A percentile compares a stretch with the other conserved stretches of the same genome.
These are phyloP conservation scores for Chesias legatella DNA, from an alignment of 2,888 invertebrate species.

Conservation along the genomic window DNA sequence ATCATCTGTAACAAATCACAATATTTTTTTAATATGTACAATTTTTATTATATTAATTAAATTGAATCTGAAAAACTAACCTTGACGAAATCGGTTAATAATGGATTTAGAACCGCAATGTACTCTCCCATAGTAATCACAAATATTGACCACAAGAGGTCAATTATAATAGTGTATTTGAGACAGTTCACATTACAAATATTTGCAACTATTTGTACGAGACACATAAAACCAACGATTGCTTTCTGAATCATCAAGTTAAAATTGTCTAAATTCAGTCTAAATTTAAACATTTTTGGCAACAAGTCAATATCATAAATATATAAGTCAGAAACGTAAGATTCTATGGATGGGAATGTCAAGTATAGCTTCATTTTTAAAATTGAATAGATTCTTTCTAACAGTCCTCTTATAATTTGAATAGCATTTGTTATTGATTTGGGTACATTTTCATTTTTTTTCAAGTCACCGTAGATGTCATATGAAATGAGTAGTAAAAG, in stretches of 20 bases:
- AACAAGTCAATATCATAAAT: constrained; percentile 41
- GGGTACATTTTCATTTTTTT: constrained; percentile 54
- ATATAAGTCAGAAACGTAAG: constrained; percentile 51
- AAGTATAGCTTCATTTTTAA: constrained; percentile 62
- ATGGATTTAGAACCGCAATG: constrained; percentile 42
- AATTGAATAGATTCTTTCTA: constrained; percentile 61
- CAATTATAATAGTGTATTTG: constrained; percentile 57
- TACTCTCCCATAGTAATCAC: constrained; percentile 49
- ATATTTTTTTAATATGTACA: constrained; percentile 5
- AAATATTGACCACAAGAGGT: constrained; percentile 64
- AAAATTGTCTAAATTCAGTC: constrained; percentile 41
- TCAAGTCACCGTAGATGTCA: constrained; percentile 55
- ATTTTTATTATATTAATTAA: neutral
- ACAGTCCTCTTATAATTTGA: constrained; percentile 50
- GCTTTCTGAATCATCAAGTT: constrained; percentile 56
- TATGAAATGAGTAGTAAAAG: constrained; percentile 54
- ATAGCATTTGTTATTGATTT: constrained; percentile 56
- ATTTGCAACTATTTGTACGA: constrained; percentile 65
- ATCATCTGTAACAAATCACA: constrained; percentile 56
- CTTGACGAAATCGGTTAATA: constrained; percentile 56
- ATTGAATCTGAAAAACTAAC: constrained; percentile 41
- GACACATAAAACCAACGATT: constrained; percentile 60
- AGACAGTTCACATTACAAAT: constrained; percentile 58
- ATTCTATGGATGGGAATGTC: constrained; percentile 67
- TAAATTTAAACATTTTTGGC: constrained; percentile 48